Conservation (phyloP, 2,113 vertebrate species). For the Penelope pileata region DNA sequence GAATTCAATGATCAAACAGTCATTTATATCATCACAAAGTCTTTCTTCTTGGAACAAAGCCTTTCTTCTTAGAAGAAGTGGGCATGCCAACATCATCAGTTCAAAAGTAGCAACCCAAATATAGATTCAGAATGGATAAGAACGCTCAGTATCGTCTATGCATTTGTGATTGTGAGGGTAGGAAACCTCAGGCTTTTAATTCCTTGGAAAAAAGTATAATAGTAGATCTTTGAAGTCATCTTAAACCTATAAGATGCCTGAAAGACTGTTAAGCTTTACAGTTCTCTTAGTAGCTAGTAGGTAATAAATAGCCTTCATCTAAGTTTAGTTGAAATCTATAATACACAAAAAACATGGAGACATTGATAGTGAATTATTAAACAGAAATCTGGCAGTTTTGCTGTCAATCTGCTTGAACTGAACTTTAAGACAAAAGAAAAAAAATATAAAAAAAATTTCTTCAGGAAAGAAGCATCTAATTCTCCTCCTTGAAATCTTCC, state of each 20-base stretch:
- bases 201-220: not conserved
- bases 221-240: not conserved
- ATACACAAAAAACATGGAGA: not conserved
- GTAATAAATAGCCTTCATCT: not conserved
- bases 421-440: not conserved
- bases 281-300: not conserved
- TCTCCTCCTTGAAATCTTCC: not conserved
- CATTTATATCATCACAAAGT: not conserved
- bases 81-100: not conserved
- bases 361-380: not conserved
- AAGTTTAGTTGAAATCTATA: not conserved
- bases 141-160: not conserved
- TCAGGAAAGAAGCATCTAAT: not conserved
- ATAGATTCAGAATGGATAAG: not conserved
- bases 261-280: not conserved
- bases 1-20: not conserved
- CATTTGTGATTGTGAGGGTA: not conserved
- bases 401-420: not conserved
- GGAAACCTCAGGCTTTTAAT: not conserved
- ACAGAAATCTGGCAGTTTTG: not conserved
- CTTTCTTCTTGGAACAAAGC: not conserved
- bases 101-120: not conserved
- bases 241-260: not conserved
- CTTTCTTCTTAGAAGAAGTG: not conserved
- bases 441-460: not conserved